Base-by-base conservation (phyloP, 2,797 vertebrate species). In the Gastrophryne carolinensis region DNA sequence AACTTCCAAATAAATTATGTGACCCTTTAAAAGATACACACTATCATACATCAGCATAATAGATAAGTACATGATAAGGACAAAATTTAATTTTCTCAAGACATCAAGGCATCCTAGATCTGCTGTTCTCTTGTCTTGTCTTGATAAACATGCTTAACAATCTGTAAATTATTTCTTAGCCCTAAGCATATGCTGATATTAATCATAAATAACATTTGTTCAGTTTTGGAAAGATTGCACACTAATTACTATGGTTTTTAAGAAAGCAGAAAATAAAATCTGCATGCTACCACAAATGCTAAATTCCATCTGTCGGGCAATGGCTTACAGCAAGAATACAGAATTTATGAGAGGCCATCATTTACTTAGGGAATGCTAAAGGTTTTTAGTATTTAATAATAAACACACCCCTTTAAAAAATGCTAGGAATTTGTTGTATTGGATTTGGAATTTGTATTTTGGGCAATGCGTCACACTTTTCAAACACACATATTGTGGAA, bases 101-200 rank as follows among this genome's bases (percentile, higher is more conserved):
- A 54, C 58, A 79, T 53, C 75, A 53, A 73, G 50, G 15, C 66
- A 15, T 81, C 78, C 80, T 81, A 84, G 83, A 86, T 79, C 83
- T 87, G 78, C 78, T 81, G 67, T 79, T 30, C 63, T 66, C 73
- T 75, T 32, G 64, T 66, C 73, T 75, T 32, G 64, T 73, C 82
- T 88, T 75, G 62, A 68, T 81, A 77, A 84, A 84, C 80, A 84
- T 63, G 75, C 57, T 82, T 82, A 82, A 83, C 63, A 80, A 84
- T 83, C 83, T 84, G 78, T 63, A 81, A 79, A 79, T 85, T 81
- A 84, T 87, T 86, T 85, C 76, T 30, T 87, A 83, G 57, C 79
- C 78, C 75, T 74, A 80, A 85, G 63, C 85, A 86, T 83, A 87
- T 82, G 81, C 73, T 78, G 83, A 86, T 84, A 73, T 11, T 80